Conservation (phyloP, 2,888 invertebrate genomes). For the Drosophila subsilvestris region DNA sequence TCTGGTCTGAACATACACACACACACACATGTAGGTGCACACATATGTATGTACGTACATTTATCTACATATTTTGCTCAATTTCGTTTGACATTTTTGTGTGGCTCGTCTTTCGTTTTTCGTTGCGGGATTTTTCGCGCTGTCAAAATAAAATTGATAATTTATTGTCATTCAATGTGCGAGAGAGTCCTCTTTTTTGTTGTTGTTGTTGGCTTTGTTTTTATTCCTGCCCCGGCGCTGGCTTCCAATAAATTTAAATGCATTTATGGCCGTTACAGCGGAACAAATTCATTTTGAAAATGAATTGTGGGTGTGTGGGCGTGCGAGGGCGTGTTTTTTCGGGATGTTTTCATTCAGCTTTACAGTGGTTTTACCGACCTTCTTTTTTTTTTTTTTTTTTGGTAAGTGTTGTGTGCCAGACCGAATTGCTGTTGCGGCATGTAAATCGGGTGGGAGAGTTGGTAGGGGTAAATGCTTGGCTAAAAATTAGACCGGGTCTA, state of each 20-base stretch:
- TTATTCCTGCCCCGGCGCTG: constrained; percentile 44
- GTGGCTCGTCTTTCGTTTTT: constrained; percentile 49
- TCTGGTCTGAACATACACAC: too few species aligned
- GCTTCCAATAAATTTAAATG: constrained; percentile 79
- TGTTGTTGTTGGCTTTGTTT: constrained; percentile 19
- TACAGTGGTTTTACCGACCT: constrained; percentile 7
- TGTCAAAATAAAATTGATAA: constrained; percentile 81
- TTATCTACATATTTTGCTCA: constrained; percentile 64
- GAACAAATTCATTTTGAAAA: constrained; percentile 81
- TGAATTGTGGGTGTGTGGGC: constrained; percentile 69
- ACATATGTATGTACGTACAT: constrained; percentile 9
- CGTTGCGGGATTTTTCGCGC: constrained; percentile 67
- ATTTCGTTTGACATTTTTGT: constrained; percentile 72
- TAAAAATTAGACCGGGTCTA: constrained; percentile 64
- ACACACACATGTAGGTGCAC: constrained; percentile 4
- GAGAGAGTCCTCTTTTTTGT: constrained; percentile 35
- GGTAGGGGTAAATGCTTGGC: constrained; percentile 60
- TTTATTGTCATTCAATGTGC: constrained; percentile 81
- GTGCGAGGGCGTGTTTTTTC: constrained; percentile 31
- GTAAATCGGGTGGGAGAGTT: constrained; percentile 51
- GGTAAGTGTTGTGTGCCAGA: constrained; percentile 46
- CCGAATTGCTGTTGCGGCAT: constrained; percentile 55
- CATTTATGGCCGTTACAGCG: constrained; percentile 79
- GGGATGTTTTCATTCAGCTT: constrained; percentile 37
- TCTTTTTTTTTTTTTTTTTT: constrained; percentile 20